A percentile compares a stretch with the other conserved stretches of the same genome.
Evolutionary conservation across 1,140 invertebrate species (phyloP).

Genomic region (Argopecten irradians): DNA sequence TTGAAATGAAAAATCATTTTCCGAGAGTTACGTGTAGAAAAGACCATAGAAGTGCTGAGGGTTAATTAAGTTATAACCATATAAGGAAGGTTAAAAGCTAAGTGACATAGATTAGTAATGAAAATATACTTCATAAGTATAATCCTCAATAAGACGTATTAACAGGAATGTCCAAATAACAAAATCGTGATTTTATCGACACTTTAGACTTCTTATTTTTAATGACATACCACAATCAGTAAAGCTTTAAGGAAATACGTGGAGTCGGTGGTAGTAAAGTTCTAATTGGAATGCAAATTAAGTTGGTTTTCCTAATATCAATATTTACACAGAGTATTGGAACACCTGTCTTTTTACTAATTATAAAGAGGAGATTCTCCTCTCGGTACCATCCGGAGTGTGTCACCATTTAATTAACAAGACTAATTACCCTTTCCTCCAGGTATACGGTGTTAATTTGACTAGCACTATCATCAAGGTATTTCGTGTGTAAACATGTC

Average conservation of each 20-base stretch:
- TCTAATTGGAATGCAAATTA: background rate
- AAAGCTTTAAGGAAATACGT: background rate
- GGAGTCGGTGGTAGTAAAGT: background rate
- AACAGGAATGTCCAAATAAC: too few species aligned
- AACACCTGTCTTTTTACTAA: background rate
- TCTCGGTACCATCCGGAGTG: background rate
- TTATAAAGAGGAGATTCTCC: background rate
- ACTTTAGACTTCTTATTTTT: slow-evolving; percentile 18
- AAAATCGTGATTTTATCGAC: background rate
- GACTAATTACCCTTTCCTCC: background rate
- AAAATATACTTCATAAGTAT: too few species aligned
- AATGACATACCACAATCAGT: background rate
- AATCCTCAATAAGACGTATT: too few species aligned
- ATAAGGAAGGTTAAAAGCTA: too few species aligned
- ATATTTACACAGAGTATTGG: background rate
- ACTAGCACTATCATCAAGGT: too few species aligned
- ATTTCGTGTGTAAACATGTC: too few species aligned
- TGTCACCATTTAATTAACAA: background rate
- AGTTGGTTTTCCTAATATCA: background rate
- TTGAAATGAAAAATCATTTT: too few species aligned
- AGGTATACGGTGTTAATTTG: background rate
- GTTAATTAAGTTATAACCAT: too few species aligned
- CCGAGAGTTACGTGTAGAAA: too few species aligned
- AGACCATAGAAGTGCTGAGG: too few species aligned
- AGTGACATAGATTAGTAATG: too few species aligned